Evolutionary conservation across 2,113 vertebrate species (phyloP), one percentile per base, ranked within the genome.

Genomic region (Hassar affinis): DNA sequence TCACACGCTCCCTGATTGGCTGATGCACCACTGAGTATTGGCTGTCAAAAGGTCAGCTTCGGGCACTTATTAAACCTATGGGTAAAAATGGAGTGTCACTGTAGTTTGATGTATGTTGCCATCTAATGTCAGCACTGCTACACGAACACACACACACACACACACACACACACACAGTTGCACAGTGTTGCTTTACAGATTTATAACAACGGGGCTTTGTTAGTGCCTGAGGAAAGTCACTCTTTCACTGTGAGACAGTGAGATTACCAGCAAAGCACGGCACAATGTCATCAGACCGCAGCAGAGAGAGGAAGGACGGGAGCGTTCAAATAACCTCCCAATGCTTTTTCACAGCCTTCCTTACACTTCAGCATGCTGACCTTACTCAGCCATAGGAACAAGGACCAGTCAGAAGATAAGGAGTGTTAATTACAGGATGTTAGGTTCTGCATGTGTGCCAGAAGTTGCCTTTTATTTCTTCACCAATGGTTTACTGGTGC

Each of bases 141-240:
- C 42, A 81, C 52, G 81, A 52, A 72, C 75, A 69, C 75, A 84
- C 82, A 84, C 82, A 83, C 59, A 83, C 81, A 76, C 56, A 77
- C 57, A 64, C 81, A 76, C 81, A 82, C 69, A 83, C 42, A 76
- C 56, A 85, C 57, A 81, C 68, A 84, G 22, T 61, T 45, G 49
- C 66, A 84, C 42, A 33, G 54, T 59, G 77, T 56, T 72, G 54
- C 42, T 59, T 35, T 80, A 51, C 42, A 61, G 76, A 56, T 72
- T 62, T 62, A 59, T 72, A 52, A 79, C 80, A 84, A 51, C 71
- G 9, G 30, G 7, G 27, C 27, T 80, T 79, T 84, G 69, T 62
- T 27, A 84, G 52, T 61, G 51, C 51, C 15, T n/a, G 27, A 56
- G 33, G 77, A 62, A 62, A 74, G 76, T 57, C 12, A 7, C 18